Evolutionary conservation across 2,888 invertebrate genomes (phyloP).

Genomic region (Brachyptera risi): DNA sequence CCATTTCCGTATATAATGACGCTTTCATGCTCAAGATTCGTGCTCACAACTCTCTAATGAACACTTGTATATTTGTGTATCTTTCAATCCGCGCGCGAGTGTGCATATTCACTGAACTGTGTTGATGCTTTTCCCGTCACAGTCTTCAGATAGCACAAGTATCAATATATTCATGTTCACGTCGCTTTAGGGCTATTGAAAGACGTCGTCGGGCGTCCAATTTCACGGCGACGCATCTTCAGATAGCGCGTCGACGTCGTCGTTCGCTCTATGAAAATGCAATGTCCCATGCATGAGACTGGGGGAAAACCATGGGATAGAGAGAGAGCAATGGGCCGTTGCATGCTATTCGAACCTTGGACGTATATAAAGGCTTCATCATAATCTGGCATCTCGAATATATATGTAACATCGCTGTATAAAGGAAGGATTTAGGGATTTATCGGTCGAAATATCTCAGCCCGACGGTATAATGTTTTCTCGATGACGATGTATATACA

Average conservation of each 20-base stretch:
- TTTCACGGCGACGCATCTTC: conserved; percentile 14
- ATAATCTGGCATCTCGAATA: neutral
- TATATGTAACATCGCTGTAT: neutral
- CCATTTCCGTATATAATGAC: too few species aligned
- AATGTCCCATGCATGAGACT: neutral
- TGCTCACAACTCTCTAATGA: too few species aligned
- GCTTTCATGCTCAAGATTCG: too few species aligned
- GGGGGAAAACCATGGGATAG: neutral
- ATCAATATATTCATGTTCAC: conserved; percentile 6
- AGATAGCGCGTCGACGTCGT: neutral
- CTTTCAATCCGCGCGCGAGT: too few species aligned
- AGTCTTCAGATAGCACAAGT: neutral
- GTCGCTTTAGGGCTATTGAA: conserved; percentile 2
- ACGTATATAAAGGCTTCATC: neutral
- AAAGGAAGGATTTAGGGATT: too few species aligned
- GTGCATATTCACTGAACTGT: too few species aligned
- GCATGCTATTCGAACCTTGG: neutral
- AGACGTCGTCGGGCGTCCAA: conserved; percentile 13
- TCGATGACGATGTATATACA: too few species aligned
- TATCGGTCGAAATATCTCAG: too few species aligned
- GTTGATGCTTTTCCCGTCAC: neutral
- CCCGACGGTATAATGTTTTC: too few species aligned
- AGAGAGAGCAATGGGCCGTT: conserved; percentile 3
- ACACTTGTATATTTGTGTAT: too few species aligned
- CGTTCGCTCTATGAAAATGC: too few species aligned